Percentiles rank a stretch among this genome's conserved stretches.
Evolutionary conservation across 2,113 vertebrate species (phyloP).

Genomic region (Galbula dea): DNA sequence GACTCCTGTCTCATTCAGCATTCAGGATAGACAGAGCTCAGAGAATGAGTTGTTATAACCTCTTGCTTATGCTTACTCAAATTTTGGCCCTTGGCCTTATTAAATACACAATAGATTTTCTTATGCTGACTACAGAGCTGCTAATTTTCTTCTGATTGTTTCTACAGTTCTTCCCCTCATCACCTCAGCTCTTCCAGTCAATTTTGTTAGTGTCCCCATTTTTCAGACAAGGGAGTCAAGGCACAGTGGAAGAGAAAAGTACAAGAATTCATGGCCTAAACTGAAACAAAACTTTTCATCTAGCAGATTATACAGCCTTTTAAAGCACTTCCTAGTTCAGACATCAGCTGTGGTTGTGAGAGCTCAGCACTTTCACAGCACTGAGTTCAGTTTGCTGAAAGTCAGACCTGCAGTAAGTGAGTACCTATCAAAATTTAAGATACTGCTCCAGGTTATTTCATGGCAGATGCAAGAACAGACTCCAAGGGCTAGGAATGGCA

Average conservation of each 20-base stretch:
- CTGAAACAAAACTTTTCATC: background rate
- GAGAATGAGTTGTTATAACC: background rate
- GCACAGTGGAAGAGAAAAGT: background rate
- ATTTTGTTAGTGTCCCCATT: background rate
- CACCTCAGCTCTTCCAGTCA: background rate
- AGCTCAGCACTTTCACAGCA: background rate
- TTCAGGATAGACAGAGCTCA: background rate
- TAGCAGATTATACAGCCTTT: background rate
- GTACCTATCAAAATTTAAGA: constrained; percentile 19
- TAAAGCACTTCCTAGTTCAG: background rate
- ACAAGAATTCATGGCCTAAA: background rate
- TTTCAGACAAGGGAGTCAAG: background rate
- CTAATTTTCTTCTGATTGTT: background rate
- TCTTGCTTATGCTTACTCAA: background rate
- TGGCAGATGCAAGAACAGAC: background rate
- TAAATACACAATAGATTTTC: background rate
- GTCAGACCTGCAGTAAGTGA: background rate
- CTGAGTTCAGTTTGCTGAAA: background rate
- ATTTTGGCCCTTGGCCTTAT: background rate
- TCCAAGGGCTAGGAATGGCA: background rate
- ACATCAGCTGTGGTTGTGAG: background rate
- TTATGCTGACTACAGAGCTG: background rate
- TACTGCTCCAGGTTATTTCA: background rate
- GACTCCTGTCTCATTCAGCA: background rate
- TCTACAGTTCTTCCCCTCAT: background rate